Percentiles rank a stretch among this genome's conserved stretches.
Evolutionary conservation across 30 jellyfish, hydroid and myxozoan genomes (phyloP).

Genomic region (Haliclystus octoradiatus): DNA sequence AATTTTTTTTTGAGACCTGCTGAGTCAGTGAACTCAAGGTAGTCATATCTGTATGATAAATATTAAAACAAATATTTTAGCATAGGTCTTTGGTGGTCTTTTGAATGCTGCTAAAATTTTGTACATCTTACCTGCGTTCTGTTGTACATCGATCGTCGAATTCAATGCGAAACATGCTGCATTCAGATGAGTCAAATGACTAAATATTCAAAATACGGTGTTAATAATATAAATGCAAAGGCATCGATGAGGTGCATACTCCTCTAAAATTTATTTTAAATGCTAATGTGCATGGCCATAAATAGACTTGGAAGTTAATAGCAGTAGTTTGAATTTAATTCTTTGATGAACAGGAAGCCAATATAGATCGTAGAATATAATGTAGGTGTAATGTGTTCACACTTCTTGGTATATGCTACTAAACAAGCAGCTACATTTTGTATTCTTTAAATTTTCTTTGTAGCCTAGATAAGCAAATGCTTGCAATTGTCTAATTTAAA

Average conservation of each 20-base stretch:
- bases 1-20: slow-evolving; percentile 54
- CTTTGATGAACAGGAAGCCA: too few relatives aligned
- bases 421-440: too few relatives aligned
- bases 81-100: not conserved
- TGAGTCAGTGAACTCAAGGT: slow-evolving; percentile 89
- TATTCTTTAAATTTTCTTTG: too few relatives aligned
- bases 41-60: slow-evolving; percentile 47
- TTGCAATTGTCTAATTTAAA: too few relatives aligned
- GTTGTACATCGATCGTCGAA: slow-evolving; percentile 75
- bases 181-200: slow-evolving; percentile 85
- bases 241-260: not conserved
- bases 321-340: too few relatives aligned
- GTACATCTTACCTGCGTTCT: slow-evolving; percentile 38
- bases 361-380: too few relatives aligned
- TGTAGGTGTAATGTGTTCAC: too few relatives aligned
- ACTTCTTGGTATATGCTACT: too few relatives aligned
- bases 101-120: not conserved
- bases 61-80: not conserved
- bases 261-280: too few relatives aligned
- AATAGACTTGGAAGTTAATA: too few relatives aligned
- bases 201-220: not conserved
- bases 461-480: too few relatives aligned
- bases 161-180: slow-evolving; percentile 71
- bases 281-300: too few relatives aligned
- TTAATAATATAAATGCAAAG: not conserved